A percentile compares a stretch with the other conserved stretches of the same genome.
phyloP scores from a whole-genome alignment of 2,888 invertebrate genomes.

The Blastobasis lacticolella region DNA sequence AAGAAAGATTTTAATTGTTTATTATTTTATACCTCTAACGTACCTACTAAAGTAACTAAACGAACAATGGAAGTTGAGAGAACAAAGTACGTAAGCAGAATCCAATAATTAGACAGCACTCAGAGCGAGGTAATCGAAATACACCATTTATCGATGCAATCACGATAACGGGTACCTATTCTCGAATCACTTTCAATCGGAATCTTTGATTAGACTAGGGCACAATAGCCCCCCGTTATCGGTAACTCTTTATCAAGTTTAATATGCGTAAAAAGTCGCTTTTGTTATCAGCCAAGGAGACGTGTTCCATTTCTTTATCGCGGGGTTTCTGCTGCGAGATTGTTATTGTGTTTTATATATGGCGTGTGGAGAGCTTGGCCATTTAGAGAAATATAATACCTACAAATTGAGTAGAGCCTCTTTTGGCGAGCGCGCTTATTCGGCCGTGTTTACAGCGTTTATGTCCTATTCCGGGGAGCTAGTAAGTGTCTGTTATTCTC shows the following conservation, averaged over 20 bases:
- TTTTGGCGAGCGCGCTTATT: no score
- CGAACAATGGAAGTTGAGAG: no score
- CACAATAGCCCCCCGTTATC: constrained; percentile 60
- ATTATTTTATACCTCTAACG: no score
- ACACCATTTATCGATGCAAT: constrained; percentile 16
- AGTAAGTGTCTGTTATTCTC: no score
- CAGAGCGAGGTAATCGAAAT: no score
- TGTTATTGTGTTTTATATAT: constrained; percentile 62
- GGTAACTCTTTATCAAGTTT: constrained; percentile 55
- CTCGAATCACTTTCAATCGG: constrained; percentile 55
- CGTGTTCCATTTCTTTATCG: constrained; percentile 66
- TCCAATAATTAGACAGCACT: no score
- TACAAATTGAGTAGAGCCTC: not conserved
- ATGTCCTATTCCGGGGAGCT: no score
- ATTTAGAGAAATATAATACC: not conserved
- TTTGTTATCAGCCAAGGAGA: constrained; percentile 43
- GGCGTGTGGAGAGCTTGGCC: constrained; percentile 44
- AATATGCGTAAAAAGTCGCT: constrained; percentile 68
- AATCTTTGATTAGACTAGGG: constrained; percentile 62
- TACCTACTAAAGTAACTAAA: no score
- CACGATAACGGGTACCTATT: constrained; percentile 25
- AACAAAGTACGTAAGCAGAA: no score
- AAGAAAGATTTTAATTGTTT: no score
- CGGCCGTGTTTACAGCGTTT: no score
- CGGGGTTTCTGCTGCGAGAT: constrained; percentile 43